Evolutionary conservation across 2,888 invertebrate genomes (phyloP), one percentile per base, ranked within the genome.

Genomic region (Arge pagana): DNA sequence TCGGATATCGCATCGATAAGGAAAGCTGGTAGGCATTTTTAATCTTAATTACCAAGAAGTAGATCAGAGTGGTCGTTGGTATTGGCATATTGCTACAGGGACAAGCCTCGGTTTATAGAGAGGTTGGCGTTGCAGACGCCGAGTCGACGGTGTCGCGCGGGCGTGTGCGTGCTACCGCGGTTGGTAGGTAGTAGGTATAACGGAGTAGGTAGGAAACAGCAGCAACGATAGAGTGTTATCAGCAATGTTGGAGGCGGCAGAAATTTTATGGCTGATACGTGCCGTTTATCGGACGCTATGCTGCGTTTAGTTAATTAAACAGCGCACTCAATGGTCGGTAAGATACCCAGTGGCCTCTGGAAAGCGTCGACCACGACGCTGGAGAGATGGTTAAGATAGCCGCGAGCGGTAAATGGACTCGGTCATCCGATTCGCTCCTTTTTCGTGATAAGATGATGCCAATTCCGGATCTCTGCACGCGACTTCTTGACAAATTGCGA

Each of bases 241-340:
- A 63, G 61, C 57, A 59, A 57, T 56, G 58, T 62, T 59, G 67
- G 66, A 63, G 63, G 63, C 68, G 62, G 60, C 57, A 39, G 55
- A 40, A 62, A 66, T 57, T 72, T 72, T 71, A 71, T 66, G 58
- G 62, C 61, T 60, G 62, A 65, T 67, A 66, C 65, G 62, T 63
- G 65, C 58, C 62, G 60, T 67, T 69, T 69, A 70, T 70, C 66
- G 64, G 56, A 58, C 53, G 58, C 55, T 53, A 55, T 56, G 62
- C 58, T 56, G 56, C 64, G 57, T 68, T 70, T 67, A 68, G 63
- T 68, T 71, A 70, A 72, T 71, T 70, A 68, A 72, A 70, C 58
- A 63, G 54, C 58, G 55, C 35, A 49, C 36, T 53, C 48, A 52
- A 56, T 52, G 49, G 48, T 51, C 23, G 8, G 33, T 31, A 33